Base-by-base conservation (phyloP, 2,113 vertebrate species). In the Dicaeum eximium region DNA sequence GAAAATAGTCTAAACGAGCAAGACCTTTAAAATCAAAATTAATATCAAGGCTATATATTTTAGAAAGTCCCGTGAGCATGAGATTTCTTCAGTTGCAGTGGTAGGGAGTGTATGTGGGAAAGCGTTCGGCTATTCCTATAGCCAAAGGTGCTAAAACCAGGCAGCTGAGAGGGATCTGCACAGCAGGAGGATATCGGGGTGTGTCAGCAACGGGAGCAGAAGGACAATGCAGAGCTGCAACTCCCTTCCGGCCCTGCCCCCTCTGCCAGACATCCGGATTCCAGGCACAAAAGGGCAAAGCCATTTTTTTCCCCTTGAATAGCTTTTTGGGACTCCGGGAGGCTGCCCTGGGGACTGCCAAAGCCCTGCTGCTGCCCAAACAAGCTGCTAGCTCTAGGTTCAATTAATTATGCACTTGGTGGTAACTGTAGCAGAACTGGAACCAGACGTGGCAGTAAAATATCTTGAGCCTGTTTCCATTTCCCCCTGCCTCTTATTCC, bases 221-320 rank as follows among this genome's bases (percentile, higher is more conserved):
- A 87, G 87, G 95, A 95, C 93, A 91, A 89, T 62, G 33, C 50
- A 37, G 91, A 86, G 79, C 89, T 69, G 47, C 78, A 86, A 88
- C 86, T 71, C 87, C 96, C 95, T 97, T 96, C 96, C 62, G 35
- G 78, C 92, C 92, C 71, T 86, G 85, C 93, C 96, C 82, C 95
- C 79, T 45, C 15, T 84, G 67, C 95, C 58, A 94, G 79, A 95
- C 97, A 97, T 98, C 97, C 95, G 94, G 95, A 97, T 97, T 97
- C 95, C 97, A 95, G 88, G 88, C 88, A 3, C 88, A 56, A 47
- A 73, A 94, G 82, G 92, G 97, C 96, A 96, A 96, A 97, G 64
- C 54, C 37, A 12, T 85, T 89, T 91, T 87, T 89, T 69, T 30
- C 56, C 66, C 42, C 47, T 75, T 90, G 48, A 93, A 88, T 62